Evolutionary conservation across 1,140 invertebrate genomes (phyloP).

Genomic region (Ruditapes philippinarum): DNA sequence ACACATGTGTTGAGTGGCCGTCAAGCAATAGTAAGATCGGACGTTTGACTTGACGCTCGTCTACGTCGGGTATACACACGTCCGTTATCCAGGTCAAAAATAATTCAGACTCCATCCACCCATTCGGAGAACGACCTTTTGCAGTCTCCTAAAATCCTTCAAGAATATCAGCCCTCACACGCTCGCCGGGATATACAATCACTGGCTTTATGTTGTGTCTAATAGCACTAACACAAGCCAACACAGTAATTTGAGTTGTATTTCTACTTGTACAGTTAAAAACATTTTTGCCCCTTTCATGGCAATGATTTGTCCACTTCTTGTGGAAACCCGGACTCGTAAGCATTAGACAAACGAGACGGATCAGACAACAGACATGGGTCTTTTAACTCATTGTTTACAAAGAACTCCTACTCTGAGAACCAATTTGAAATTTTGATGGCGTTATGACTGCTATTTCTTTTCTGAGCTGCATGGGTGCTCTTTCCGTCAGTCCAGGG

Average conservation of each 20-base stretch:
- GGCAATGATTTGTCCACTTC: constrained; percentile 4
- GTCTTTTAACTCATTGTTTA: not conserved
- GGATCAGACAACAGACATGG: not conserved
- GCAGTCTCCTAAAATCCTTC: constrained; percentile 43
- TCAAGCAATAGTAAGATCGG: constrained; percentile 54
- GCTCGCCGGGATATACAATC: constrained; percentile 19
- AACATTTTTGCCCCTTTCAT: constrained; percentile 29
- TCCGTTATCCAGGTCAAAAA: constrained; percentile 5
- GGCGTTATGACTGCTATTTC: constrained; percentile 57
- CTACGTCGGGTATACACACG: constrained; percentile 11
- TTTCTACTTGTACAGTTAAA: not conserved
- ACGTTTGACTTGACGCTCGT: not conserved
- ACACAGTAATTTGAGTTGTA: constrained; percentile 33
- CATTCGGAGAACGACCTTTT: not conserved
- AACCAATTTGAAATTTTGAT: constrained; percentile 46
- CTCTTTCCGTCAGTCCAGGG: constrained; percentile 84
- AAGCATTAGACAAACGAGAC: not conserved
- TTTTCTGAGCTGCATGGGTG: constrained; percentile 75
- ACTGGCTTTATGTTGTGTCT: not conserved
- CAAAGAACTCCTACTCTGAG: not conserved
- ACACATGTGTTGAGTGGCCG: constrained; percentile 57
- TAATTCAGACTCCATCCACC: constrained; percentile 53
- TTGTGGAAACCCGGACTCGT: constrained; percentile 38
- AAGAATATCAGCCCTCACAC: not conserved
- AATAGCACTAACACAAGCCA: not conserved